phyloP scores from a whole-genome alignment of 2,888 invertebrate genomes.

The Drosophila neotestacea region DNA sequence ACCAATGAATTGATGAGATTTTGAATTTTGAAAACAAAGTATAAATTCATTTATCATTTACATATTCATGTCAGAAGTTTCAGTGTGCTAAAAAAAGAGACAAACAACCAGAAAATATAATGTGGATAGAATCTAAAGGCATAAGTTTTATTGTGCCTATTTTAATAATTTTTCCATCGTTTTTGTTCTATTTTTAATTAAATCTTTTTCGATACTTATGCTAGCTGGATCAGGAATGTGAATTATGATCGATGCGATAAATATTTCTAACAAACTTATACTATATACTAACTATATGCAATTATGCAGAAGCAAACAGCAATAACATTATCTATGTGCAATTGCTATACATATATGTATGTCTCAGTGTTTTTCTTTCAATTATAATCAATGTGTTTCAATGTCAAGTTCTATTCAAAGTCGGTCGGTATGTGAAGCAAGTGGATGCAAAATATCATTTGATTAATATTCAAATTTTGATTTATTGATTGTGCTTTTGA shows the following conservation, averaged over 20 bases:
- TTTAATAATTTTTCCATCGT: constrained; percentile 8
- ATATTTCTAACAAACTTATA: constrained; percentile 49
- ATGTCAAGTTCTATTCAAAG: constrained; percentile 35
- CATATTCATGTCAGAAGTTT: constrained; percentile 13
- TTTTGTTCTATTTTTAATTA: constrained; percentile 8
- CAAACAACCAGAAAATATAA: constrained; percentile 6
- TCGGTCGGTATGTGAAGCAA: constrained; percentile 57
- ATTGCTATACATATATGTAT: constrained; percentile 49
- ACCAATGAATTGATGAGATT: neutral
- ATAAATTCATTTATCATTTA: constrained; percentile 8
- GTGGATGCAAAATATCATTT: constrained; percentile 23
- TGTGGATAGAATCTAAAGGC: constrained; percentile 25
- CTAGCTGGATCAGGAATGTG: constrained; percentile 41
- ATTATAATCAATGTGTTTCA: constrained; percentile 48
- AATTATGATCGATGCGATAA: constrained; percentile 41
- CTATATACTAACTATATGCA: constrained; percentile 50
- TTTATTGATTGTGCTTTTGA: constrained; percentile 44
- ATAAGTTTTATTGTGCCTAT: constrained; percentile 59
- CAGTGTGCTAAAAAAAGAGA: constrained; percentile 2
- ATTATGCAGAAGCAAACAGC: constrained; percentile 41
- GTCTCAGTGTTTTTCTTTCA: constrained; percentile 48
- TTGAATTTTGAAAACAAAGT: constrained; percentile 8
- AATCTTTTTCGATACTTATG: constrained; percentile 11
- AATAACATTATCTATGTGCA: constrained; percentile 58
- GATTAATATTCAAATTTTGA: constrained; percentile 10